Evolutionary conservation across 2,888 invertebrate species (phyloP), one percentile per base, ranked within the genome.

Genomic region (Drepanosiphum platanoidis): DNA sequence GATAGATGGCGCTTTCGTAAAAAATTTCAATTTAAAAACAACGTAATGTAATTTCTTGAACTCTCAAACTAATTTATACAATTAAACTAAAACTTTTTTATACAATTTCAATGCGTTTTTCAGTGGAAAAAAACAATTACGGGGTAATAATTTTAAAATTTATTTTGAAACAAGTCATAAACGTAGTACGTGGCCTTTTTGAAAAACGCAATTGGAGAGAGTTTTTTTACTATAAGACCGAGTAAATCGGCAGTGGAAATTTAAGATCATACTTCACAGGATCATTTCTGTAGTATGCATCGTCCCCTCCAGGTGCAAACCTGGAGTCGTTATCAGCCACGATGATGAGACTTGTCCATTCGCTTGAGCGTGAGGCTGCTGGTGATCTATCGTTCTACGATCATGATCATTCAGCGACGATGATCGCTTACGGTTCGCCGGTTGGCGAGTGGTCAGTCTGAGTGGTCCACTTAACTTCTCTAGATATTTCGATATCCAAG

Each of bases 291-390:
- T 77, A 84, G 77, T 77, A 77, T 84, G 84, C 68, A 58, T 84
- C 84, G 84, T 77, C 77, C 84, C 84, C 84, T 84, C 84, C 84
- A 84, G 84, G 84, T 77, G 84, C 84, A 84, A 84, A 84, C 30
- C 75, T 84, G 84, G 84, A 84, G 84, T 84, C 75, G 75, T 75
- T 58, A 30, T 39, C 13, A 52, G 75, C 84, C 84, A 70, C 84
- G 84, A 84, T 84, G 84, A 84, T 84, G 84, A 84, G 75, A 70
- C 75, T 36, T 8, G 84, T 58, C 74, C 75, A 52, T 52, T 30
- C n/a, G 3, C 68, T 66, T 8, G 84, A 84, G 84, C 75, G 84
- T 84, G 84, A 84, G 84, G n/a, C 36, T 3, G 46, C 46, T 46
- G 46, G 46, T 46, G 46, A 15, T 46, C 15, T 1, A 3, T 46